Conservation (phyloP, 2,797 vertebrate genomes). For the Oryzias sinensis region DNA sequence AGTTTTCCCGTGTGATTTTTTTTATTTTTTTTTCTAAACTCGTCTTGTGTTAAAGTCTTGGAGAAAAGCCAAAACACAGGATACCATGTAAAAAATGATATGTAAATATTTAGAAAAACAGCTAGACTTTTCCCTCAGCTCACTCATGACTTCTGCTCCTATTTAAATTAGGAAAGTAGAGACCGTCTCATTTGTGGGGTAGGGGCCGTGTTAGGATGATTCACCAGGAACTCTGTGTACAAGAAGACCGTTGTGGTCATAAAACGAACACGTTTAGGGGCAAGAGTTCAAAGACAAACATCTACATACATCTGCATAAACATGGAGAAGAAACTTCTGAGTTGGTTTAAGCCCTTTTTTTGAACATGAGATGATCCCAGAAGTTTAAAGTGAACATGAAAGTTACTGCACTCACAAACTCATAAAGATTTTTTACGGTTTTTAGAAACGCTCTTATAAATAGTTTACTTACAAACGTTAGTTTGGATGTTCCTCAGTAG, state of each 20-base stretch:
- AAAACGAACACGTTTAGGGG: background rate
- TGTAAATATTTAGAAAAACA: background rate
- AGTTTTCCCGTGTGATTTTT: no score
- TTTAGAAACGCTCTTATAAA: background rate
- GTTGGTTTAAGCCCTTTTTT: background rate
- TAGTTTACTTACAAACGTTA: no score
- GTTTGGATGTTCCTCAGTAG: no score
- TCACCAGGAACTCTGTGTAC: constrained; percentile 6
- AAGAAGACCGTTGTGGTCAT: constrained; percentile 1
- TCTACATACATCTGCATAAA: background rate
- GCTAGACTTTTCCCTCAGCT: background rate
- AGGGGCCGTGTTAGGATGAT: background rate
- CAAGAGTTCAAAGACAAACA: background rate
- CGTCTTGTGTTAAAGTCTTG: no score
- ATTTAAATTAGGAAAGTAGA: background rate
- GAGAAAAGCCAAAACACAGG: no score
- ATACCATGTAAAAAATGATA: no score
- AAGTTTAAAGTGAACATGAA: constrained; percentile 6
- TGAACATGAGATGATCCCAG: constrained; percentile 4
- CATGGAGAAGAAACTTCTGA: constrained; percentile 7
- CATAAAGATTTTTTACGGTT: background rate
- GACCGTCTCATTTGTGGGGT: background rate
- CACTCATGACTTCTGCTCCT: background rate
- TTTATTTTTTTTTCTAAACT: no score
- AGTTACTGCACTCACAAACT: background rate